phyloP scores from a whole-genome alignment of 2,888 invertebrate species.

The Trileptium ribeirensis region DNA sequence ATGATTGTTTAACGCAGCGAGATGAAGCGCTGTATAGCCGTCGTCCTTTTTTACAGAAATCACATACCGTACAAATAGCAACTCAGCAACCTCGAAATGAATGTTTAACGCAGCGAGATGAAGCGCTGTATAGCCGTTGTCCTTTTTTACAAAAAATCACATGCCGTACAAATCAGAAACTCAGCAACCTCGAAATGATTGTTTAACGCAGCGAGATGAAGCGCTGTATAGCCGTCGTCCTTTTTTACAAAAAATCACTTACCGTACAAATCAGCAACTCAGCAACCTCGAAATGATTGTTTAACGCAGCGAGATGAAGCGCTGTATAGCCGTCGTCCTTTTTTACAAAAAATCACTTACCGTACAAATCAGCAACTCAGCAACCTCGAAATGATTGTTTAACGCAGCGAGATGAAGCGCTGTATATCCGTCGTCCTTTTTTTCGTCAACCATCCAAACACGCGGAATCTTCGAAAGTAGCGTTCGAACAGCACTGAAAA shows the following conservation, averaged over 20 bases:
- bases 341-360: constrained; percentile 61
- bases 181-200: constrained; percentile 95
- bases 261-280: constrained; percentile 62
- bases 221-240: constrained; percentile 92
- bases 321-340: constrained; percentile 97
- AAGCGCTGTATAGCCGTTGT: constrained; percentile 92
- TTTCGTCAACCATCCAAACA: no score
- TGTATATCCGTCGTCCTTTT: constrained; percentile 95
- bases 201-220: constrained; percentile 88
- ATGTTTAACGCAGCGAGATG: constrained; percentile 92
- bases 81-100: constrained; percentile 88
- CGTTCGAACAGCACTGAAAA: no score
- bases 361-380: constrained; percentile 63
- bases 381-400: constrained; percentile 93
- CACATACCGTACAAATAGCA: no score
- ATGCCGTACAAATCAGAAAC: constrained; percentile 60
- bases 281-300: constrained; percentile 93
- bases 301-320: constrained; percentile 84
- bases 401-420: constrained; percentile 88
- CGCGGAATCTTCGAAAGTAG: no score
- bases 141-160: no score
- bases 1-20: constrained; percentile 92
- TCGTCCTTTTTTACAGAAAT: constrained; percentile 98
- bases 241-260: no score
- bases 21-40: constrained; percentile 88